Conservation (phyloP, 2,888 invertebrate species). For the Mesodorylaimus sp. region DNA sequence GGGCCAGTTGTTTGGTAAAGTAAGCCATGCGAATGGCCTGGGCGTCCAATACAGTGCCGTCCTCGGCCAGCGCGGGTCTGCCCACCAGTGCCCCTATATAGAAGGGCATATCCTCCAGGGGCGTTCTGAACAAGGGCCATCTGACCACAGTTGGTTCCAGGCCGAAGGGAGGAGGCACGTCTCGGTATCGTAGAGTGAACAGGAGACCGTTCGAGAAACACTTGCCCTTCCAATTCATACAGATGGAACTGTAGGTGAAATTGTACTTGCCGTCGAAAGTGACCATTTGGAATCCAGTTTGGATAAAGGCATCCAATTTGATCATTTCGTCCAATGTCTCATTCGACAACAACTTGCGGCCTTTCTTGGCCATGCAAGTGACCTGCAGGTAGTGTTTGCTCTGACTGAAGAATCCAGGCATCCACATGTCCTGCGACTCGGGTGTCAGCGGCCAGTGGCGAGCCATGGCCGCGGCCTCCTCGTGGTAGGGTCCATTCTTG, state of each 20-base stretch:
- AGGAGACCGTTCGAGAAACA: constrained; percentile 27
- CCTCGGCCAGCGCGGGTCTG: background rate
- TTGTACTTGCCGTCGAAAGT: background rate
- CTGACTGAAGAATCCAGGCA: too few species aligned
- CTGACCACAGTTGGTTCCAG: background rate
- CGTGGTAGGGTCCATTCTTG: constrained; percentile 51
- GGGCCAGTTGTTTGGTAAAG: background rate
- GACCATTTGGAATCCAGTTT: background rate
- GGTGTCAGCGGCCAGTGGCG: constrained; percentile 31
- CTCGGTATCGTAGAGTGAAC: constrained; percentile 43
- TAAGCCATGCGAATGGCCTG: background rate
- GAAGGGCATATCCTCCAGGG: background rate
- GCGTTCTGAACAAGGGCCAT: background rate
- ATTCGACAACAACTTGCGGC: background rate
- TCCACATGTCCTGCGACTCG: background rate
- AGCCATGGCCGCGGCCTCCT: constrained; percentile 61
- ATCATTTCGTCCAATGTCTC: background rate
- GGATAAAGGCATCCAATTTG: background rate
- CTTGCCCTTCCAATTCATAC: constrained; percentile 39
- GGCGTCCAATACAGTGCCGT: background rate
- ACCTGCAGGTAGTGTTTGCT: too few species aligned
- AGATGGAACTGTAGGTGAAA: constrained; percentile 55
- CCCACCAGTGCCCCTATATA: background rate
- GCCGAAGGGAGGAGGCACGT: constrained; percentile 24
- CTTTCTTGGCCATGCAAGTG: too few species aligned